These are phyloP conservation scores for Chunga burmeisteri DNA, from an alignment of 2,113 vertebrate species.

Conservation along the genomic window DNA sequence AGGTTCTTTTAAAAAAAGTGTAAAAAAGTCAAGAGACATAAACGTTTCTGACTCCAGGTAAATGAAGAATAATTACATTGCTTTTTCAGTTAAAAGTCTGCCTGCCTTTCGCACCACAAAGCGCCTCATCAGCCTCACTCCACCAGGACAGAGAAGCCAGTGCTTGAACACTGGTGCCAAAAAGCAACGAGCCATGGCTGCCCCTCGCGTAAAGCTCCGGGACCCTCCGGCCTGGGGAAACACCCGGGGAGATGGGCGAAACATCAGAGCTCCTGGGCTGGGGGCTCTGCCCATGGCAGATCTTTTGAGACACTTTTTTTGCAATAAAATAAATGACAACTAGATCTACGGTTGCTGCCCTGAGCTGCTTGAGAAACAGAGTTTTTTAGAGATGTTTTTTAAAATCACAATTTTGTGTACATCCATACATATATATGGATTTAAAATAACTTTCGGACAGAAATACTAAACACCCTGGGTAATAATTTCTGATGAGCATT, in stretches of 20 bases:
- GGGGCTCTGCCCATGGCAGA: background rate
- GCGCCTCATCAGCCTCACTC: background rate
- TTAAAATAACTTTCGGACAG: background rate
- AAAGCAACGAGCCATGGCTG: background rate
- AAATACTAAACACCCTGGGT: background rate
- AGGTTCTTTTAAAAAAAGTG: background rate
- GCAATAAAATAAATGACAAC: background rate
- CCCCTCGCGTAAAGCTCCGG: background rate
- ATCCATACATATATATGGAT: background rate
- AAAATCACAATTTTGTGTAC: background rate
- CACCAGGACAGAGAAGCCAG: background rate
- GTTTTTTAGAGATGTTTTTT: rapidly evolving
- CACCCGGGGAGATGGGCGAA: background rate
- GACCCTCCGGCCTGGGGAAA: background rate
- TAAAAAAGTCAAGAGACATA: background rate
- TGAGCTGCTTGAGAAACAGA: background rate
- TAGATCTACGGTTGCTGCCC: background rate
- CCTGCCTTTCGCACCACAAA: background rate
- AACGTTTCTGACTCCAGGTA: background rate
- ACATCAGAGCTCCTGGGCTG: background rate
- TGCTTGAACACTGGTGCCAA: rapidly evolving
- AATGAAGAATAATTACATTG: background rate
- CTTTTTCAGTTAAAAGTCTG: background rate
- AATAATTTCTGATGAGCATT: background rate
- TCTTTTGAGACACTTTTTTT: background rate